These are phyloP conservation scores for Hucho hucho DNA, from an alignment of 2,113 vertebrate species.

Conservation along the genomic window DNA sequence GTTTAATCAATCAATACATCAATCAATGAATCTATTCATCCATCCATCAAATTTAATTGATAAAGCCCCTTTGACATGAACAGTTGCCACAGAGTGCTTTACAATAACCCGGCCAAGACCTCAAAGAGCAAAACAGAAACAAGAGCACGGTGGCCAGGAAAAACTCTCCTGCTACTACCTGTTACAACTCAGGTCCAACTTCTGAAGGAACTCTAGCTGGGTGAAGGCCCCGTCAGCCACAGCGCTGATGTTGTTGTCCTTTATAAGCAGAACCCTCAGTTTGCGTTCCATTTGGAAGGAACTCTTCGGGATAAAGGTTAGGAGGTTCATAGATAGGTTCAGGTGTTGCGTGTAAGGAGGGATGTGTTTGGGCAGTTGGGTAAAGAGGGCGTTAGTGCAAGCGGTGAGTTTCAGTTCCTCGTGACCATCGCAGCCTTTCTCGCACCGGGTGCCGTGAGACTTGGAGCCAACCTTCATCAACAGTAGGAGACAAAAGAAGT, in stretches of 20 bases:
- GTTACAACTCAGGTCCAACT: constrained; percentile 78
- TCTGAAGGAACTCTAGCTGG: constrained; percentile 71
- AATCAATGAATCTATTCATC: too few relatives aligned
- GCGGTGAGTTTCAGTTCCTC: constrained; percentile 68
- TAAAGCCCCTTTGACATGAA: too few relatives aligned
- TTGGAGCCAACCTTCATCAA: constrained; percentile 17
- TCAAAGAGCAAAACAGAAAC: too few relatives aligned
- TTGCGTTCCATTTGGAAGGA: constrained; percentile 66
- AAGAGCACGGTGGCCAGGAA: too few relatives aligned
- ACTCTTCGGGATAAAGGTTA: constrained; percentile 53
- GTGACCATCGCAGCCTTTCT: constrained; percentile 61
- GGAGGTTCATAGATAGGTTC: constrained; percentile 74
- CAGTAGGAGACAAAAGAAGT: constrained; percentile 46
- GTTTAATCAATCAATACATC: too few relatives aligned
- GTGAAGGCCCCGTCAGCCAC: constrained; percentile 67
- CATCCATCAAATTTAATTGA: too few relatives aligned
- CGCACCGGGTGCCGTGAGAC: constrained; percentile 46
- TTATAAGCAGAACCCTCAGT: constrained; percentile 71
- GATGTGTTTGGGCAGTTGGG: constrained; percentile 48
- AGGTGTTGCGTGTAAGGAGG: constrained; percentile 71
- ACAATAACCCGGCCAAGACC: too few relatives aligned
- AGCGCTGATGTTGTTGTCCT: constrained; percentile 69
- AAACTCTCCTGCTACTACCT: not conserved
- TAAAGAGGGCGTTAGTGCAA: constrained; percentile 64
- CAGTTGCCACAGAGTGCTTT: too few relatives aligned